Conservation (phyloP, 1,140 invertebrate species). For the Zaprionus taronus region DNA sequence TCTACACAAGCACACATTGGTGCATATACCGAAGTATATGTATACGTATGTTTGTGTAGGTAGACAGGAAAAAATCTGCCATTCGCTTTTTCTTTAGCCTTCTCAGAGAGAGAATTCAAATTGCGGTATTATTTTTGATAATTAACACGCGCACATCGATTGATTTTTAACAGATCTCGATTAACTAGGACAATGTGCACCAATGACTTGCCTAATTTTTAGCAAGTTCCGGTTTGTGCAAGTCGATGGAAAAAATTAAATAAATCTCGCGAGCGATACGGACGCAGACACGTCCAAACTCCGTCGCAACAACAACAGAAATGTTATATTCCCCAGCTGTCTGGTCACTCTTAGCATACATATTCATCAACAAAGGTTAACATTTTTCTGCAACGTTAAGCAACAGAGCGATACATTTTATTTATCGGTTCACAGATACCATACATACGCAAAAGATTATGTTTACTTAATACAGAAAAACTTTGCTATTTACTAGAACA, state of each 20-base stretch:
- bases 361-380: slow-evolving; percentile 20
- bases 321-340: slow-evolving; percentile 43
- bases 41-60: slow-evolving; percentile 73
- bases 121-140: slow-evolving; percentile 51
- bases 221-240: slow-evolving; percentile 61
- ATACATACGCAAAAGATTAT: not conserved
- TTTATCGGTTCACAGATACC: not conserved
- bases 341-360: slow-evolving; percentile 34
- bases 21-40: slow-evolving; percentile 51
- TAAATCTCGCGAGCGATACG: slow-evolving; percentile 45
- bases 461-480: not conserved
- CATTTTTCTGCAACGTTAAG: slow-evolving; percentile 21
- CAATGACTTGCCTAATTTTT: slow-evolving; percentile 60
- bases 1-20: slow-evolving; percentile 46
- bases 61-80: slow-evolving; percentile 81
- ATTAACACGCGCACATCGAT: slow-evolving; percentile 64
- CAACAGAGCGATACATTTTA: not conserved
- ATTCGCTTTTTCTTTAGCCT: slow-evolving; percentile 63
- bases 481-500: not conserved
- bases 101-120: slow-evolving; percentile 27
- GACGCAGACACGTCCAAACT: slow-evolving; percentile 47
- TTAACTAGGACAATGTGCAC: slow-evolving; percentile 59
- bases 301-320: slow-evolving; percentile 52
- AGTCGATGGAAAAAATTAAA: slow-evolving; percentile 58
- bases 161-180: slow-evolving; percentile 52